Evolutionary conservation across 2,888 invertebrate species (phyloP).

Genomic region (Nasonovia ribisnigri): DNA sequence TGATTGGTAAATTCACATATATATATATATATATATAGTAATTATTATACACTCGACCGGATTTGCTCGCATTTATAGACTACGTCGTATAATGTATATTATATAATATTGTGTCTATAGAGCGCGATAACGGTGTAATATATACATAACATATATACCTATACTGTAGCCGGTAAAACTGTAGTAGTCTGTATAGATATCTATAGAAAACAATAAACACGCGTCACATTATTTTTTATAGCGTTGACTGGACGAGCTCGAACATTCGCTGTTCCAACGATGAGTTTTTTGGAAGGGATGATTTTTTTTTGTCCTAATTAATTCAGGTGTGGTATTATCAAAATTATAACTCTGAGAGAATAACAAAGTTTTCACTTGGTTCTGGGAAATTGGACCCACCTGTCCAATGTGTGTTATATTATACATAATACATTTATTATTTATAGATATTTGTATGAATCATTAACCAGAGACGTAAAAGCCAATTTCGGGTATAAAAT

Average conservation of each 20-base stretch:
- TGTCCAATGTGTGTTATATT: neutral
- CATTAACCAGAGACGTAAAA: neutral
- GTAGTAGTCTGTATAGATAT: neutral
- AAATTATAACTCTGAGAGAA: neutral
- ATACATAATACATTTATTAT: neutral
- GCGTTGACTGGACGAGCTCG: too few species aligned
- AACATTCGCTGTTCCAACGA: neutral
- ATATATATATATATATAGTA: neutral
- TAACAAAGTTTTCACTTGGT: neutral
- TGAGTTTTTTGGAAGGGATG: neutral
- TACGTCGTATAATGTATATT: neutral
- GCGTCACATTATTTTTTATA: neutral
- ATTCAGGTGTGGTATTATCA: neutral
- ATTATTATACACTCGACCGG: neutral
- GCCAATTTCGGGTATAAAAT: neutral
- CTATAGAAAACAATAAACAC: neutral
- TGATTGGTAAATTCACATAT: neutral
- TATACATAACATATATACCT: neutral
- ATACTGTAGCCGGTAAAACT: neutral
- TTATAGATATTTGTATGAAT: conserved; percentile 21
- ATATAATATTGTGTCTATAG: neutral
- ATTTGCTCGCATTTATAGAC: neutral
- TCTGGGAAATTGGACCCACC: neutral
- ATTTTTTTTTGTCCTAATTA: too few species aligned
- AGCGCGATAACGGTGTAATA: neutral